phyloP scores from a whole-genome alignment of 2,113 vertebrate genomes.

The Gobio gobio region DNA sequence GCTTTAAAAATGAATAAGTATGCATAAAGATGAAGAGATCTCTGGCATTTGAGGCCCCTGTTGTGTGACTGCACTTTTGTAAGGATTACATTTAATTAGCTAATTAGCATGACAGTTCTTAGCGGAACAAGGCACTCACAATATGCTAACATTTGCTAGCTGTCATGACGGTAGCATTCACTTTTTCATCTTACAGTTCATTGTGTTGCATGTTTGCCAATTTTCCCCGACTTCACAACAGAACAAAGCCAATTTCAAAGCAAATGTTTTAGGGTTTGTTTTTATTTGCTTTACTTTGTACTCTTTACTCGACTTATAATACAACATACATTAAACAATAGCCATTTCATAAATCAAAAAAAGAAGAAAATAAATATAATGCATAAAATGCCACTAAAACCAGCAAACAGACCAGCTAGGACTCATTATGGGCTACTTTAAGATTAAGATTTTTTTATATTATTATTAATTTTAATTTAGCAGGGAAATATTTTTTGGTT shows the following conservation, averaged over 20 bases:
- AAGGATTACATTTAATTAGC: conserved; percentile 51
- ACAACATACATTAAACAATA: conserved; percentile 9
- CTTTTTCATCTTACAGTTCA: conserved; percentile 6
- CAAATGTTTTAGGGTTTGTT: background rate
- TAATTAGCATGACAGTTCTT: conserved; percentile 52
- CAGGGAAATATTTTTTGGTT: background rate
- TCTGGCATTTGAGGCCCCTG: conserved; percentile 37
- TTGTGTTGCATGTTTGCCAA: background rate
- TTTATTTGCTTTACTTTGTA: background rate
- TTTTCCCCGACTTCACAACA: conserved; percentile 22
- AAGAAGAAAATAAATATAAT: no score
- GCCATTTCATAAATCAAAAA: background rate
- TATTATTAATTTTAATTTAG: background rate
- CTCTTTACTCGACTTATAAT: background rate
- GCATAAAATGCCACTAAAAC: background rate
- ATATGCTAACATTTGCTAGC: conserved; percentile 37
- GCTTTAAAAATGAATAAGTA: conserved; percentile 49
- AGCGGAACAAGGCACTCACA: conserved; percentile 8
- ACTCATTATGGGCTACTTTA: background rate
- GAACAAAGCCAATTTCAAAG: conserved; percentile 17
- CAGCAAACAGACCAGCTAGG: background rate
- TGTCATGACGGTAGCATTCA: background rate
- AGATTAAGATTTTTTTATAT: background rate
- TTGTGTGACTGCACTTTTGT: conserved; percentile 47
- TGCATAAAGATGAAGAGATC: conserved; percentile 42